phyloP scores from a whole-genome alignment of 2,797 vertebrate genomes.

The Aselliscus stoliczkanus region DNA sequence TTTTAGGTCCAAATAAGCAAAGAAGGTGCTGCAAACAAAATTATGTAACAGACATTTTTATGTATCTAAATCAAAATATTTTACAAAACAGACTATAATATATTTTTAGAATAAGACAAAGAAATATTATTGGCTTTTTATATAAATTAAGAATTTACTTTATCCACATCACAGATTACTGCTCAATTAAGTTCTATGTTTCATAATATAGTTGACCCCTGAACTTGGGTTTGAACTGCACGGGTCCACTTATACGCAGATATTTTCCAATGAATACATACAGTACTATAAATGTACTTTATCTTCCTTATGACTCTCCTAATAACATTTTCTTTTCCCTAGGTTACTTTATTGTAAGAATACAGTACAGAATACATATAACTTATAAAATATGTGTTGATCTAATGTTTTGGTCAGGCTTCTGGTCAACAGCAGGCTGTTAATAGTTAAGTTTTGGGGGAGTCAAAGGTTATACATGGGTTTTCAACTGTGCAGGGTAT shows the following conservation, averaged over 20 bases:
- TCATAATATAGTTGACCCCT: background rate
- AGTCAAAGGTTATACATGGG: background rate
- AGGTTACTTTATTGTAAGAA: background rate
- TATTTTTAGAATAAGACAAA: background rate
- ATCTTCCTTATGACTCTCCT: background rate
- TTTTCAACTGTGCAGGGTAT: background rate
- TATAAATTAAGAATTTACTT: slow-evolving; percentile 2
- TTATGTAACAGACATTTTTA: background rate
- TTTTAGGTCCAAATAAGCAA: background rate
- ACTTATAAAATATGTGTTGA: background rate
- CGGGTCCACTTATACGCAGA: background rate
- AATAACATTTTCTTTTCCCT: background rate
- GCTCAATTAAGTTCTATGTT: background rate
- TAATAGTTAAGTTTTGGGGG: background rate
- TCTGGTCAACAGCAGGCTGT: background rate
- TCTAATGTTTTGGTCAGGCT: background rate
- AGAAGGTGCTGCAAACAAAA: background rate
- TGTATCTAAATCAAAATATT: background rate
- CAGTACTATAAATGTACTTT: background rate
- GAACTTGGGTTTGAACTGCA: background rate
- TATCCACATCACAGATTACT: background rate
- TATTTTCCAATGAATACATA: background rate
- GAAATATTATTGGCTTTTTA: background rate
- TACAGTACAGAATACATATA: background rate
- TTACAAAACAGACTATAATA: background rate